Percentiles rank a stretch among this genome's conserved stretches.
Evolutionary conservation across 1,140 invertebrate species (phyloP).

Genomic region (Cephus cinctus): DNA sequence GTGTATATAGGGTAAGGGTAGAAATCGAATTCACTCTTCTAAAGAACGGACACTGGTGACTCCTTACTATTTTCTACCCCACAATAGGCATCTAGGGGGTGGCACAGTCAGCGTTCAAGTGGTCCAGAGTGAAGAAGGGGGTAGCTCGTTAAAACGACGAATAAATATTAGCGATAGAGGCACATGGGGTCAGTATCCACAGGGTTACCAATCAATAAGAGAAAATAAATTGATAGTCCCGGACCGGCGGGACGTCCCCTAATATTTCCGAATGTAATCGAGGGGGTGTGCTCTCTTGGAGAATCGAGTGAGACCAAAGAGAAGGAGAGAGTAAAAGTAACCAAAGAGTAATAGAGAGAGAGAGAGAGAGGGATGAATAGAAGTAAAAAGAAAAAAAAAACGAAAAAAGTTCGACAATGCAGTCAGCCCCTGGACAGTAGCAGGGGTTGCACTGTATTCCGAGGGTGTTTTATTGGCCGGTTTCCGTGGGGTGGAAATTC

Average conservation of each 20-base stretch:
- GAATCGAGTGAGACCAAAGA: neutral
- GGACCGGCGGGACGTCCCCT: slow-evolving; percentile 56
- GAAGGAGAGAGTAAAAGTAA: slow-evolving; percentile 16
- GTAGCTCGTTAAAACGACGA: too few relatives aligned
- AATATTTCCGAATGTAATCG: slow-evolving; percentile 59
- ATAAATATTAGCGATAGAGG: too few relatives aligned
- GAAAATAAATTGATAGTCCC: slow-evolving; percentile 56
- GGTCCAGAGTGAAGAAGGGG: too few relatives aligned
- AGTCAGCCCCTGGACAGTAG: slow-evolving; percentile 28
- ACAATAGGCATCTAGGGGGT: too few relatives aligned
- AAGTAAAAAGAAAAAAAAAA: slow-evolving; percentile 23
- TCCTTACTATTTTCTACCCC: too few relatives aligned
- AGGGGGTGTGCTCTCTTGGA: slow-evolving; percentile 47
- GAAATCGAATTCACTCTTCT: too few relatives aligned
- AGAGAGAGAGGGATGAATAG: neutral
- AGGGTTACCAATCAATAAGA: slow-evolving; percentile 39
- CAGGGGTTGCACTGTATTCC: slow-evolving; percentile 32
- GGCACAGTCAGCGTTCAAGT: too few relatives aligned
- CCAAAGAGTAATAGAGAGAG: slow-evolving; percentile 16
- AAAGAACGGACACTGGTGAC: too few relatives aligned
- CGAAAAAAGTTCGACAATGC: slow-evolving; percentile 48
- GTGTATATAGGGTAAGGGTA: too few relatives aligned
- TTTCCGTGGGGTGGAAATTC: slow-evolving; percentile 50
- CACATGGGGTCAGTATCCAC: slow-evolving; percentile 25
- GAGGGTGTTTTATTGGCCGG: slow-evolving; percentile 50